Evolutionary conservation across 2,113 vertebrate species (phyloP).

Genomic region (Phycodurus eques): DNA sequence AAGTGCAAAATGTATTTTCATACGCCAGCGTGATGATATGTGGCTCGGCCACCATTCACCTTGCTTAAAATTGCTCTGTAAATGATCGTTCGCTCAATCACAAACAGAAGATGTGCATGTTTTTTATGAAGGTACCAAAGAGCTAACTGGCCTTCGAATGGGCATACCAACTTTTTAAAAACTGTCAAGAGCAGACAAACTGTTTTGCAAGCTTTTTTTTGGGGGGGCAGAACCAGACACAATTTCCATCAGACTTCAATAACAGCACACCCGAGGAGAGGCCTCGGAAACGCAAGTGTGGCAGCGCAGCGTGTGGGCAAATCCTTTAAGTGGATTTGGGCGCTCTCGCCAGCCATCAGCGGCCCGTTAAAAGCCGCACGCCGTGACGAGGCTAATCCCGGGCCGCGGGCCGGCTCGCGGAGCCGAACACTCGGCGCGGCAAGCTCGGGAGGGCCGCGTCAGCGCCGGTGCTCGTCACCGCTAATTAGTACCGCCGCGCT

Average conservation of each 20-base stretch:
- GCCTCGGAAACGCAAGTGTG: conserved; percentile 35
- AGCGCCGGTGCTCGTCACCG: conserved; percentile 23
- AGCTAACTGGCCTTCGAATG: conserved; percentile 25
- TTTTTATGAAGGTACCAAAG: not conserved
- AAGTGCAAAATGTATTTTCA: no score
- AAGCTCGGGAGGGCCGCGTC: conserved; percentile 30
- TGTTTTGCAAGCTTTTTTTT: conserved; percentile 60
- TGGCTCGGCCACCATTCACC: no score
- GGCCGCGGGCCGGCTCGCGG: conserved; percentile 50
- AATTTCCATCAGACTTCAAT: conserved; percentile 53
- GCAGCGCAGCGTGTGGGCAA: conserved; percentile 36
- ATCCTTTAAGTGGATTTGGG: conserved; percentile 77
- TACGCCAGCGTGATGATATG: no score
- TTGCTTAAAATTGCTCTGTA: no score
- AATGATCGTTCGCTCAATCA: no score
- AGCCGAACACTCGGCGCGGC: conserved; percentile 32
- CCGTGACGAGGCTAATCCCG: conserved; percentile 66
- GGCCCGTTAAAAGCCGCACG: conserved; percentile 48
- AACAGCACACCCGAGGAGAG: conserved; percentile 55
- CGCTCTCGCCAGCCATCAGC: conserved; percentile 45
- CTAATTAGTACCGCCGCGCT: conserved; percentile 47
- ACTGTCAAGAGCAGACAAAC: conserved; percentile 31
- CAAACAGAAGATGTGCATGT: no score
- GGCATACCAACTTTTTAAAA: not conserved
- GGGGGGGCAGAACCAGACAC: not conserved